These are phyloP conservation scores for Anorthoa munda DNA, from an alignment of 2,888 invertebrate species.

Conservation along the genomic window DNA sequence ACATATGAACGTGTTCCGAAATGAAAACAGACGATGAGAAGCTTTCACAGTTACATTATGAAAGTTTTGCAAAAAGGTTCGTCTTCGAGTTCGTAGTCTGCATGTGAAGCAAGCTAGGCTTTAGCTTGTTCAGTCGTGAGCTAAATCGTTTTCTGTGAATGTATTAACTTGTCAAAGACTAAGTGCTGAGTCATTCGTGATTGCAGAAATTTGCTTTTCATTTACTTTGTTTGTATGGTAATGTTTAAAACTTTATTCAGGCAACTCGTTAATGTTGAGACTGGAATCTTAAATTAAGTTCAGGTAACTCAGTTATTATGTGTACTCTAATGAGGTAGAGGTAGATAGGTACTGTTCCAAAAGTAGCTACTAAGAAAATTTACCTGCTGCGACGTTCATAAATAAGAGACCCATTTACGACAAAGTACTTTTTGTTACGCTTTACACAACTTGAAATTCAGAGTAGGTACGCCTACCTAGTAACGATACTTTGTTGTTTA, in stretches of 20 bases:
- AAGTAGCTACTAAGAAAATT: neutral
- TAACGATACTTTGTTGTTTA: neutral
- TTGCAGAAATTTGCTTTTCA: neutral
- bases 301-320: neutral
- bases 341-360: neutral
- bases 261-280: too few relatives aligned
- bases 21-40: slow-evolving; percentile 67
- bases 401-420: too few relatives aligned
- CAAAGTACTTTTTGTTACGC: neutral
- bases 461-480: neutral
- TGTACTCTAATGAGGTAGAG: neutral
- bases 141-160: slow-evolving; percentile 28
- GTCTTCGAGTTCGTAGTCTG: slow-evolving; percentile 34
- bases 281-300: too few relatives aligned
- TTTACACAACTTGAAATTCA: neutral
- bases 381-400: neutral
- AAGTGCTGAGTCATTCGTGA: neutral
- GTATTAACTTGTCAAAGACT: slow-evolving; percentile 12
- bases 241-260: slow-evolving; percentile 8
- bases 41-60: slow-evolving; percentile 61
- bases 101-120: slow-evolving; percentile 19
- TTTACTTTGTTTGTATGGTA: neutral
- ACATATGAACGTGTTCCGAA: slow-evolving; percentile 71
- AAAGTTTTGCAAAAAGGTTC: slow-evolving; percentile 60
- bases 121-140: slow-evolving; percentile 27